Evolutionary conservation across 2,797 vertebrate genomes (phyloP).

Genomic region (Oreonectes daqikongensis): DNA sequence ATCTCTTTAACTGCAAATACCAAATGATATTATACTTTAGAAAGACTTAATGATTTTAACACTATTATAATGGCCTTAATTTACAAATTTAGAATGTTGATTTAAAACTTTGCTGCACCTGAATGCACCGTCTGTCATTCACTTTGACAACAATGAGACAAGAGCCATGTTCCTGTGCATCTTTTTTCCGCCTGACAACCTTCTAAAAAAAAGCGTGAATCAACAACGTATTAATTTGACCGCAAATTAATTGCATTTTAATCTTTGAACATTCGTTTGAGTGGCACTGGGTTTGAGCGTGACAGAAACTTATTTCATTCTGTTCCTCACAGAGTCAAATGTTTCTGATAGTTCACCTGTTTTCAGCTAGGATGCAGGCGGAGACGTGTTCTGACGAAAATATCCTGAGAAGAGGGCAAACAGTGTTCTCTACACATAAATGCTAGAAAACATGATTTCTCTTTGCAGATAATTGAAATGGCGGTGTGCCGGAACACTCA

Average conservation of each 20-base stretch:
- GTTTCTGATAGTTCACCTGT: slow-evolving; percentile 30
- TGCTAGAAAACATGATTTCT: slow-evolving; percentile 41
- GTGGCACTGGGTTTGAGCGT: slow-evolving; percentile 16
- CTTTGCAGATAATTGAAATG: slow-evolving; percentile 39
- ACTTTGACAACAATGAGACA: not conserved
- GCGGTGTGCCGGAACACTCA: slow-evolving; percentile 33
- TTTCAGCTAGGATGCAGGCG: not conserved
- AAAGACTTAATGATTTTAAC: not conserved
- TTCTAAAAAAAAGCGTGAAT: not conserved
- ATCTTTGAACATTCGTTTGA: slow-evolving; percentile 24
- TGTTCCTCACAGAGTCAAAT: slow-evolving; percentile 16
- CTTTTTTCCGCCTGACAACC: not conserved
- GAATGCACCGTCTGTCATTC: slow-evolving; percentile 16
- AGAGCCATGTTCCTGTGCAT: not conserved
- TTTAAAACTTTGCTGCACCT: not conserved
- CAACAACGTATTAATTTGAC: slow-evolving; percentile 1
- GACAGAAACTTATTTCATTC: slow-evolving; percentile 37
- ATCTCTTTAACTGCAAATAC: no score
- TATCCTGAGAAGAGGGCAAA: not conserved
- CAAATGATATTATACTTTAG: no score
- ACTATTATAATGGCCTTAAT: slow-evolving; percentile 14
- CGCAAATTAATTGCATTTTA: slow-evolving; percentile 42
- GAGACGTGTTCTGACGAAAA: slow-evolving; percentile 33
- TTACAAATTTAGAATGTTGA: slow-evolving; percentile 16
- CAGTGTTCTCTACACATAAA: slow-evolving; percentile 15